A percentile compares a stretch with the other conserved stretches of the same genome.
Evolutionary conservation across 2,888 invertebrate genomes (phyloP).

Genomic region (Siphlonurus alternatus): DNA sequence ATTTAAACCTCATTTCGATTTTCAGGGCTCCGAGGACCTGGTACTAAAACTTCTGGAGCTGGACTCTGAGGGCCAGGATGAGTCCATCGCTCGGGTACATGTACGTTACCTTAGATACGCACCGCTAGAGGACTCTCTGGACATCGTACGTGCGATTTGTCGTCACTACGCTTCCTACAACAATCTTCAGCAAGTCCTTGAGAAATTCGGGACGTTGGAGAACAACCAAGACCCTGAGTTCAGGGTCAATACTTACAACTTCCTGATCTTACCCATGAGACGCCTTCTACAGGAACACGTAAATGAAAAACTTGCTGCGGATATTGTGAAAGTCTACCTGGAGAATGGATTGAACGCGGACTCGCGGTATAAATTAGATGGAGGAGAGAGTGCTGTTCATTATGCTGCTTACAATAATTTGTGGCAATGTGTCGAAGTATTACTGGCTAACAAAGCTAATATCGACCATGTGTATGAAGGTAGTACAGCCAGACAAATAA

Average conservation of each 20-base stretch:
- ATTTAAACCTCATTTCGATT: no score
- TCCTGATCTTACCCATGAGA: background rate
- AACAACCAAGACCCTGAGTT: background rate
- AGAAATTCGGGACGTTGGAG: background rate
- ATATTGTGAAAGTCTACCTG: background rate
- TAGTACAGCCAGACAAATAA: background rate
- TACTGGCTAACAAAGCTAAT: background rate
- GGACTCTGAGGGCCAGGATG: background rate
- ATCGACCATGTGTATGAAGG: background rate
- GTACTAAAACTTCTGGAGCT: background rate
- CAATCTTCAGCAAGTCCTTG: background rate
- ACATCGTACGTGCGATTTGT: background rate
- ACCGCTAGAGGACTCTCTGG: background rate
- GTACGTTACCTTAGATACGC: background rate
- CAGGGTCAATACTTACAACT: background rate
- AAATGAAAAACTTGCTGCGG: background rate
- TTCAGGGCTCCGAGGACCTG: no score
- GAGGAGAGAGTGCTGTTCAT: background rate
- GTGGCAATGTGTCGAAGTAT: background rate
- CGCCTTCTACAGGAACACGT: background rate
- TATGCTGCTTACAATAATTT: background rate
- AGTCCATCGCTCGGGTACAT: background rate
- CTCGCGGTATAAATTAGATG: background rate
- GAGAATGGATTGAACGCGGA: background rate
- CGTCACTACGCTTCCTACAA: background rate